Evolutionary conservation across 2,888 invertebrate species (phyloP), one percentile per base, ranked within the genome.

Genomic region (Tenthredo mesomela): DNA sequence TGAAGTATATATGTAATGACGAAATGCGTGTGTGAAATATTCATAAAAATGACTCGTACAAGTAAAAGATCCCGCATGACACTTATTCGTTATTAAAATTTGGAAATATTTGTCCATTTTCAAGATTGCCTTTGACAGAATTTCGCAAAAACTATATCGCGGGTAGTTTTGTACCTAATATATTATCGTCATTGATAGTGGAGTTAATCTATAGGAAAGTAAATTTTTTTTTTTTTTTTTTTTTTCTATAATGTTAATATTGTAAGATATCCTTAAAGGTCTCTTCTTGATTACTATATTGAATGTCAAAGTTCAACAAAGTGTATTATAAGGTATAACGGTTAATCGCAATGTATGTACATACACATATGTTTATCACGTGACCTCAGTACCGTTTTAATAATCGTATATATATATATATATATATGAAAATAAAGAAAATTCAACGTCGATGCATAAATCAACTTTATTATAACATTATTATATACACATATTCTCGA

Each of bases 341-440:
- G 80, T 80, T 54, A 61, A 37, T 33, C 37, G 58, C 21, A 58
- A 78, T 78, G 58, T 78, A 78, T 73, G 71, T 80, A 80, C 58
- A 78, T 80, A 80, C 58, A 78, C 61, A 80, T 40, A 78, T 78
- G 54, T 54, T 10, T 78, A 2, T n/a, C 40, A 80, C 58, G n/a
- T 80, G 80, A 61, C 61, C 80, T 37, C 80, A 61, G 80, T 80
- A 80, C 80, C 80, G 80, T 80, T 80, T 80, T 58, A 58, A 58
- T 80, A 50, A 58, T 58, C 58, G 37, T 61, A 61, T 21, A n/a
- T n/a, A n/a, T n/a, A n/a, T n/a, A n/a, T n/a, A n/a, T n/a, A n/a
- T n/a, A 1, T 61, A 2, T 61, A 50, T 65, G 9, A 80, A 80
- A 80, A 80, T 58, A 80, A 80, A 80, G 80, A 40, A 80, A 80